Evolutionary conservation across 2,888 invertebrate species (phyloP), one percentile per base, ranked within the genome.

Genomic region (Schizotus pectinicornis): DNA sequence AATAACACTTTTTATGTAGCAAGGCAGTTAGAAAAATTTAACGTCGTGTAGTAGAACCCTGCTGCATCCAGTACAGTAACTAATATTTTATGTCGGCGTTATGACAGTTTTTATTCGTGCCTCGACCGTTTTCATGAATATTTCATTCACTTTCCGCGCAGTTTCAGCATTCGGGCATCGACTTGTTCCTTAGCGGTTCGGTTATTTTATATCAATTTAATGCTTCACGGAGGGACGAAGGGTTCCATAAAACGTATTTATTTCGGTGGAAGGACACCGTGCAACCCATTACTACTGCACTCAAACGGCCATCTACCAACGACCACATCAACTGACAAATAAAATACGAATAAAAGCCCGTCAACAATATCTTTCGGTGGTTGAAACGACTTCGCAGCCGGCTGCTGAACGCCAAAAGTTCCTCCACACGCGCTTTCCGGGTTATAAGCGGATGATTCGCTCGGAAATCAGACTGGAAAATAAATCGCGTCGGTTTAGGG

Each of bases 101-200:
- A 54, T 52, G 61, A 57, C 54, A 49, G 43, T 57, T 57, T 50
- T 57, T 61, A 61, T 61, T 56, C 54, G 22, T 11, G 37, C 35
- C 32, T 42, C 42, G 56, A n/a, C 47, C 12, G 47, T 34, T 39
- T 43, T 57, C 54, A 61, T 61, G 61, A 57, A 61, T 61, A 57
- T 57, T 61, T 61, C 54, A 61, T 61, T 35, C 38, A 57, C 53
- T 57, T 51, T 56, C 45, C 49, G 45, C 45, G 41, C 55, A 48
- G 22, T 56, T 56, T 51, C 36, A 22, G 22, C 5, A 41, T 22
- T 22, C 22, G 22, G 5, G 22, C 8, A 22, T 41, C 50, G 42
- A 36, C 50, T 34, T 14, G 35, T 14, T 47, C 36, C 32, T 31
- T 22, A 50, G 31, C 38, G 32, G 38, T 48, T 41, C 41, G 50